Evolutionary conservation across 2,113 vertebrate species (phyloP).

Genomic region (Pterocles orientalis): DNA sequence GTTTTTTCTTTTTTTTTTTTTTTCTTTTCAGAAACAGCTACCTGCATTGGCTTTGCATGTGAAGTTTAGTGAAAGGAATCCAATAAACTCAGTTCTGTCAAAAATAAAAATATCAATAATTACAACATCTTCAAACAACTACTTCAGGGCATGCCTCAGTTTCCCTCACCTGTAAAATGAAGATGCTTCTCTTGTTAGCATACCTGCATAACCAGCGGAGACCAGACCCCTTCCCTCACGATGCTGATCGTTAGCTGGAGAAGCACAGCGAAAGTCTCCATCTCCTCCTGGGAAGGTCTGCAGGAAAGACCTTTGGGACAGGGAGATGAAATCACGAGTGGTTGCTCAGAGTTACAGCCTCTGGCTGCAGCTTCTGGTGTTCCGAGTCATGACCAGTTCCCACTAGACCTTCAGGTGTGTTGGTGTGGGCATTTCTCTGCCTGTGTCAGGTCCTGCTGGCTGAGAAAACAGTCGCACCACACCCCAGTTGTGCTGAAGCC

Average conservation of each 20-base stretch:
- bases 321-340: background rate
- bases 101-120: background rate
- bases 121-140: background rate
- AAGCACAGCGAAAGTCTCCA: background rate
- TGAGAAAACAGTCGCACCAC: background rate
- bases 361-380: background rate
- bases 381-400: background rate
- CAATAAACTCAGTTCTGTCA: background rate
- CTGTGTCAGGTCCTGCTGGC: background rate
- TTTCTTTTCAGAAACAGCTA: background rate
- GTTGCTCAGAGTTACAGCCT: background rate
- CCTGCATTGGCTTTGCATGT: background rate
- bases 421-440: background rate
- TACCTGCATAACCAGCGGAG: background rate
- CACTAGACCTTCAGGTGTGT: background rate
- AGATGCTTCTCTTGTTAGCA: background rate
- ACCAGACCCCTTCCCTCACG: background rate
- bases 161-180: background rate
- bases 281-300: background rate
- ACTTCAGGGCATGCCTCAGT: background rate
- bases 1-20: background rate
- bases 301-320: background rate
- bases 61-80: background rate
- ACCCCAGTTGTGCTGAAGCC: background rate
- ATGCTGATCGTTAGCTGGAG: background rate